These are phyloP conservation scores for Caenorhabditis remanei DNA, from an alignment of 1,140 invertebrate genomes.

Conservation along the genomic window DNA sequence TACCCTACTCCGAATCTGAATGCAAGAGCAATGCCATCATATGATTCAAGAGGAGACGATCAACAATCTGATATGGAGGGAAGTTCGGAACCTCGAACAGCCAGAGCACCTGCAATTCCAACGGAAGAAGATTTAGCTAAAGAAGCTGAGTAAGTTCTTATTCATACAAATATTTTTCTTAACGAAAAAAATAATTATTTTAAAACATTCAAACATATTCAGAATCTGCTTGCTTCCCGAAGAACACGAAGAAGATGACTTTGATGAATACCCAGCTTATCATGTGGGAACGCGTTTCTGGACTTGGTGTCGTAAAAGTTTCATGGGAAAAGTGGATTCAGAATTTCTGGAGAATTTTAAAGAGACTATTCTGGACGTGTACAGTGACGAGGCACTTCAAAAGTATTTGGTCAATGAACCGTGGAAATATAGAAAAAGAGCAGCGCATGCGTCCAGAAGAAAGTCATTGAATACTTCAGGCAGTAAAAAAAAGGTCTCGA, in stretches of 20 bases:
- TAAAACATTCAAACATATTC: not conserved
- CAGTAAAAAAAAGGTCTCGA: slow-evolving; percentile 9
- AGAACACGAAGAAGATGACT: slow-evolving; percentile 32
- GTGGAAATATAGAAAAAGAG: slow-evolving; percentile 37
- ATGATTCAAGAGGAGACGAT: not conserved
- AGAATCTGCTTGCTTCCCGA: slow-evolving; percentile 40
- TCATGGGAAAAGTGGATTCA: slow-evolving; percentile 11
- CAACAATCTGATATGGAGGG: not conserved
- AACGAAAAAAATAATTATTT: too few species aligned
- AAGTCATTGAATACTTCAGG: not conserved
- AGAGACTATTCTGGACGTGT: not conserved
- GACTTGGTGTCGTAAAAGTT: slow-evolving; percentile 43
- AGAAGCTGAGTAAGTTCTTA: not conserved
- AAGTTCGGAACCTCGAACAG: not conserved
- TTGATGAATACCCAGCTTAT: slow-evolving; percentile 38
- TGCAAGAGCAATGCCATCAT: not conserved
- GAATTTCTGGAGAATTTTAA: slow-evolving; percentile 28
- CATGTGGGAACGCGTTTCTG: slow-evolving; percentile 37
- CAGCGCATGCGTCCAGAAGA: not conserved
- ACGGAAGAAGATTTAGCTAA: slow-evolving; percentile 5
- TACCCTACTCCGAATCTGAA: slow-evolving; percentile 20
- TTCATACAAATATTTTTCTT: not conserved
- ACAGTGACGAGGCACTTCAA: slow-evolving; percentile 20
- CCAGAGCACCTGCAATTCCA: not conserved
- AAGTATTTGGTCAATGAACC: slow-evolving; percentile 39